phyloP scores from a whole-genome alignment of 2,888 invertebrate genomes.

The Ariolimax columbianus region DNA sequence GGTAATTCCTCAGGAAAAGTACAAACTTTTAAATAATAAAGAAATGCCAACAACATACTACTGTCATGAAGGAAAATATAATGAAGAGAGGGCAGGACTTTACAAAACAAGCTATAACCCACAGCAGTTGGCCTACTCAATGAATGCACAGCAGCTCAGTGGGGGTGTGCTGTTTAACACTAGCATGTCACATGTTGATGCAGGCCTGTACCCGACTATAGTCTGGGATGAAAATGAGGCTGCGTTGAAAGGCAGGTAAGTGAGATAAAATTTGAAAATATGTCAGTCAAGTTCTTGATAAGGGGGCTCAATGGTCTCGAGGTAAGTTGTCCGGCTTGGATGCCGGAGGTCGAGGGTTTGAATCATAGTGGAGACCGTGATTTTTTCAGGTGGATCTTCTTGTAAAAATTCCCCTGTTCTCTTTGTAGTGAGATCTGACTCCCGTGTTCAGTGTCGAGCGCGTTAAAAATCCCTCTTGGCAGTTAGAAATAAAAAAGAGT shows the following conservation, averaged over 20 bases:
- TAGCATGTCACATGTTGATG: conserved; percentile 68
- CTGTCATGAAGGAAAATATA: conserved; percentile 75
- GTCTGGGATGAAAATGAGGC: conserved; percentile 69
- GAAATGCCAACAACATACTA: conserved; percentile 74
- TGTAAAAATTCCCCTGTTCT: no score
- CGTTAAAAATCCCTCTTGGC: no score
- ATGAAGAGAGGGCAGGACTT: conserved; percentile 75
- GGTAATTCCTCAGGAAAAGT: conserved; percentile 56
- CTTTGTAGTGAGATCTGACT: no score
- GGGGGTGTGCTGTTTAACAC: conserved; percentile 70
- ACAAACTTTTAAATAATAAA: conserved; percentile 60
- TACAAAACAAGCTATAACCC: conserved; percentile 76
- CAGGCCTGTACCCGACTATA: conserved; percentile 66
- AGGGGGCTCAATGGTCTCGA: no score
- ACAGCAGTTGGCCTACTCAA: conserved; percentile 66
- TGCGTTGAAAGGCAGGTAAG: conserved; percentile 59
- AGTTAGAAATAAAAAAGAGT: no score
- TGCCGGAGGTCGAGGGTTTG: no score
- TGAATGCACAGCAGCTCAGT: conserved; percentile 67
- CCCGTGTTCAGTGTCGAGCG: no score
- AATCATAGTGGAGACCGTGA: no score
- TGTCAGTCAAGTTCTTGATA: no score
- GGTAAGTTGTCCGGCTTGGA: no score
- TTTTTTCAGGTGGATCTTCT: no score
- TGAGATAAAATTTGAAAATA: not conserved